Base-by-base conservation (phyloP, 2,888 invertebrate species). In the Eupelmus urozonus region DNA sequence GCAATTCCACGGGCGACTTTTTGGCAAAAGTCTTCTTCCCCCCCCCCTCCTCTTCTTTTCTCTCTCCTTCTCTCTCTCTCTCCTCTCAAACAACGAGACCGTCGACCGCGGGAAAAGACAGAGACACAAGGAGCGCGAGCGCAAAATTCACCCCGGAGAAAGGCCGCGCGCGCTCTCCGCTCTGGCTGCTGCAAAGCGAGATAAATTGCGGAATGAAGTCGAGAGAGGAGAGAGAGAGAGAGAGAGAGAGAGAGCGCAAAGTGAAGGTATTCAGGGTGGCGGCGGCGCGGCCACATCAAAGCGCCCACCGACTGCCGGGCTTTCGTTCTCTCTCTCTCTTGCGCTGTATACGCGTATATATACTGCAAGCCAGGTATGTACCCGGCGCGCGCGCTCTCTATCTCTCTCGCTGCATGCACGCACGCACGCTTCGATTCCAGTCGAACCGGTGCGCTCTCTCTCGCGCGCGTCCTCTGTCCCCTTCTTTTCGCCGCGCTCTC, bases 251-350 rank as follows among this genome's bases (percentile, higher is more conserved):
- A 82, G 85, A 84, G 86, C 85, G 84, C 86, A 80, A 84, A 87
- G 87, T 87, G 84, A 84, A 83, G 82, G 81, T 81, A 85, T 88
- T 88, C 88, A 88, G 88, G 87, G 86, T 88, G 87, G 86, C 88
- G 87, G 88, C 85, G 79, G 83, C 80, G 81, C 83, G 81, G 34
- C 34, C 34, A 34, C 34, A 34, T 34, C 34, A 34, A 34, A 34
- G 34, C 34, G 34, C 34, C 34, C 34, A 34, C 34, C 34, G 34
- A 34, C 69, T 77, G 13, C 45, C 59, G 65, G 57, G 74, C 55
- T 77, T 63, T 63, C 72, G 27, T 65, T 45, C 74, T 74, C 42
- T 27, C 42, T 69, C 57, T 57, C 57, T 69, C 45, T 51, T 7
- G 40, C 72, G 13, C 65, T 34, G 59, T 20, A 55, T n/a, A 55